Evolutionary conservation across 2,888 invertebrate genomes (phyloP), one percentile per base, ranked within the genome.

Genomic region (Fragum whitleyi): DNA sequence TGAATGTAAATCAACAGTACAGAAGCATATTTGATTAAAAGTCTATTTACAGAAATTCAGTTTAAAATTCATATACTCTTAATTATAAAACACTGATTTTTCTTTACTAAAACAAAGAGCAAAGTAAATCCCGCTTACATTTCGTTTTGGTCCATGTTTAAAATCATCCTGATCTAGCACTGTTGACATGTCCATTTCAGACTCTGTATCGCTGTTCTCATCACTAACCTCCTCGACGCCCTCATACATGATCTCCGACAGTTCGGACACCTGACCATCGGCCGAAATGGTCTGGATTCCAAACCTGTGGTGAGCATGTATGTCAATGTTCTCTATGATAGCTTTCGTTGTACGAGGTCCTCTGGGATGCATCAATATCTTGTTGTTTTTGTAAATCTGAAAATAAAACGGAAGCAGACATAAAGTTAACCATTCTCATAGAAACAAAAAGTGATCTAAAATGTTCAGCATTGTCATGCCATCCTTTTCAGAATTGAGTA

Each of bases 331-430:
- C 72, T 91, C 91, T 51, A 93, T 79, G 14, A 92, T 86, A 9
- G 90, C 86, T 68, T 91, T 91, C n/a, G 89, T 86, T 19, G 91
- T 74, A n/a, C 74, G 84, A 28, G 81, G 75, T 62, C 86, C 85
- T 21, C 79, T 74, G 2, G 83, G 84, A 47, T 87, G 86, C n/a
- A 83, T 78, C 14, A 83, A 69, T 2, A 84, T 53, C 36, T 86
- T 86, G 28, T 88, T 90, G 79, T 93, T 88, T 69, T 91, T 83
- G 73, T 87, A 91, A 28, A 93, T 89, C 93, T 93, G 85, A n/a
- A 73, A 77, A 53, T 29, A n/a, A 68, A n/a, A n/a, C n/a, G n/a
- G n/a, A n/a, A n/a, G n/a, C n/a, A 7, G 62, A 42, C 16, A 42
- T 42, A 42, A 11, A 11, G 42, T n/a, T n/a, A n/a, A n/a, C n/a